phyloP scores from a whole-genome alignment of 1,140 invertebrate genomes.

The Lycorma delicatula region DNA sequence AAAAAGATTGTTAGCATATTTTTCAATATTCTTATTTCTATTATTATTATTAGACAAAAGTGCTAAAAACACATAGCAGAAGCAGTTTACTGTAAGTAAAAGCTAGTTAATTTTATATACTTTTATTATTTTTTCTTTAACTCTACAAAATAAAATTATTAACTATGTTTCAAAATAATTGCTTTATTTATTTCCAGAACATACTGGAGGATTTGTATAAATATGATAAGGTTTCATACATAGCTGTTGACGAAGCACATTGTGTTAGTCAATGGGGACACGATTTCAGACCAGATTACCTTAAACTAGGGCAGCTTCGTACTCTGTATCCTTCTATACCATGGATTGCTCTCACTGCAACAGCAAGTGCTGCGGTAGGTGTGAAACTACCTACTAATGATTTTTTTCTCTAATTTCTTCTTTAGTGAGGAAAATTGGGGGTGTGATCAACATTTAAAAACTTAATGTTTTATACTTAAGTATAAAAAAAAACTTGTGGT shows the following conservation, averaged over 20 bases:
- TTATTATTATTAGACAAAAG: too few species aligned
- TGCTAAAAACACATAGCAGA: too few species aligned
- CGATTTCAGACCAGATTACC: constrained; percentile 92
- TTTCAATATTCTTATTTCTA: too few species aligned
- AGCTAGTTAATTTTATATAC: too few species aligned
- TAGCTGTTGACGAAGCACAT: constrained; percentile 91
- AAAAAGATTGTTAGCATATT: too few species aligned
- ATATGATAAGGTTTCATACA: constrained; percentile 46
- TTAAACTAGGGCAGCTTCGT: constrained; percentile 60
- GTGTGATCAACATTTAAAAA: not conserved
- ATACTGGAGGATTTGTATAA: constrained; percentile 40
- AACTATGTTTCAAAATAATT: too few species aligned
- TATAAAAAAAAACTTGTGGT: constrained; percentile 32
- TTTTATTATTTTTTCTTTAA: too few species aligned
- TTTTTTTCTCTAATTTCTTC: constrained; percentile 1
- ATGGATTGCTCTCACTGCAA: constrained; percentile 92
- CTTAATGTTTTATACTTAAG: not conserved
- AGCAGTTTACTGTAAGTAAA: too few species aligned
- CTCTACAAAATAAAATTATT: too few species aligned
- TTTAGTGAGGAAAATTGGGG: not conserved
- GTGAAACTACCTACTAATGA: too few species aligned
- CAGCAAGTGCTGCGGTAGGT: constrained; percentile 49
- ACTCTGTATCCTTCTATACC: constrained; percentile 56
- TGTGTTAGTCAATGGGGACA: constrained; percentile 98
- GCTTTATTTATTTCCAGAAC: constrained; percentile 34